A percentile compares a stretch with the other conserved stretches of the same genome.
phyloP scores from a whole-genome alignment of 2,113 vertebrate species.

The Coryphaenoides rupestris region DNA sequence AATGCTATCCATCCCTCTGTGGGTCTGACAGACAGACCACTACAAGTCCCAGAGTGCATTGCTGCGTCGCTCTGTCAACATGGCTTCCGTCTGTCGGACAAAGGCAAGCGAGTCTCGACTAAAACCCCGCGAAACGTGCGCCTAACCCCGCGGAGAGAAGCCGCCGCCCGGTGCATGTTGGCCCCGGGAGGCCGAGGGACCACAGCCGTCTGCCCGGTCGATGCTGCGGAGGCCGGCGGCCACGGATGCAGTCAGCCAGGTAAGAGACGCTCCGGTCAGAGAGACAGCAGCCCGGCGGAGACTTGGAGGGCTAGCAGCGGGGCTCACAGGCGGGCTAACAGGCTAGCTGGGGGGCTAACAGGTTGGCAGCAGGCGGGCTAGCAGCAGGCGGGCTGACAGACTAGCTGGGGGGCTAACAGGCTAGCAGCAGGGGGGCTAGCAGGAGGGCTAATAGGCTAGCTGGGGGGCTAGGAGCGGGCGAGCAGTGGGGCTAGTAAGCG shows the following conservation, averaged over 20 bases:
- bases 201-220: not conserved
- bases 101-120: not conserved
- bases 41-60: not conserved
- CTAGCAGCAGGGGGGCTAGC: too few relatives aligned
- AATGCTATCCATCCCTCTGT: too few relatives aligned
- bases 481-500: too few relatives aligned
- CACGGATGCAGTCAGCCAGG: not conserved
- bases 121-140: too few relatives aligned
- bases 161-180: not conserved
- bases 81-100: slow-evolving; percentile 1
- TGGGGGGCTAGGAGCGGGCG: too few relatives aligned
- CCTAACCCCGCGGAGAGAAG: too few relatives aligned
- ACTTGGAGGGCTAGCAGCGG: not conserved
- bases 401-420: too few relatives aligned
- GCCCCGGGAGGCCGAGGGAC: not conserved
- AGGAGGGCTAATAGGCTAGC: too few relatives aligned
- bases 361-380: too few relatives aligned
- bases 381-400: too few relatives aligned
- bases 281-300: not conserved
- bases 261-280: too few relatives aligned
- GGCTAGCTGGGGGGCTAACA: too few relatives aligned
- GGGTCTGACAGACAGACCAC: not conserved
- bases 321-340: not conserved
- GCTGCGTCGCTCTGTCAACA: not conserved
- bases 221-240: not conserved